Base-by-base conservation (phyloP, 2,797 vertebrate species). In the Orestias chungarensis region DNA sequence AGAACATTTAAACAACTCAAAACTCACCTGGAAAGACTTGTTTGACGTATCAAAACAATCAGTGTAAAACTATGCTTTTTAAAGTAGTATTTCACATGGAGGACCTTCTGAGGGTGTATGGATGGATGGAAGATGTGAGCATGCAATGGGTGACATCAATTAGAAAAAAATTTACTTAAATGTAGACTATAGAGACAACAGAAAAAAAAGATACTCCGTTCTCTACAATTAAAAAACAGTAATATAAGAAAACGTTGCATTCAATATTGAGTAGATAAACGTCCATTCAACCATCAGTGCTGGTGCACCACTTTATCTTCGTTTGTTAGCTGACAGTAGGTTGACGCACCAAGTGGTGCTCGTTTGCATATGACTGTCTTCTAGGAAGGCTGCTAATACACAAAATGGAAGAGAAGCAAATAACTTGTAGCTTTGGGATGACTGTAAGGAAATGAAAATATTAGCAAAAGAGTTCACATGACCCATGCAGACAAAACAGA, bases 401-500 rank as follows among this genome's bases (percentile, higher is more conserved):
- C 73, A 83, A 86, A 85, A 82, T 83, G 81, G 78, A 64, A 84
- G 81, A 81, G 67, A 75, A 65, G 75, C 69, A 71, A 73, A 66
- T 6, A 76, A 66, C 80, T 73, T 23, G 64, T 67, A 79, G 84
- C 78, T 81, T 69, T 42, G 57, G 70, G 82, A 82, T 71, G 82
- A 54, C 42, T 50, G 79, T 74, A 76, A 64, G 76, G 69, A 82
- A 87, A 69, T 38, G 61, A 74, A 86, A 83, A 84, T 75, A 86
- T 86, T 85, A 88, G 87, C 76, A 76, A 80, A 79, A 83, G 62
- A 8, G 3, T 0, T 42, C 75, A 44, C 35, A 47, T 69, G 82
- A 57, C 44, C 76, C 68, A 9, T 69, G 42, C 82, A 83, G 84
- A 83, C 86, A 87, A 85, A 92, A 88, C 83, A 68, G 65, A 85